These are phyloP conservation scores for Coregonus ussuriensis DNA, from an alignment of 2,797 vertebrate genomes.

Conservation along the genomic window DNA sequence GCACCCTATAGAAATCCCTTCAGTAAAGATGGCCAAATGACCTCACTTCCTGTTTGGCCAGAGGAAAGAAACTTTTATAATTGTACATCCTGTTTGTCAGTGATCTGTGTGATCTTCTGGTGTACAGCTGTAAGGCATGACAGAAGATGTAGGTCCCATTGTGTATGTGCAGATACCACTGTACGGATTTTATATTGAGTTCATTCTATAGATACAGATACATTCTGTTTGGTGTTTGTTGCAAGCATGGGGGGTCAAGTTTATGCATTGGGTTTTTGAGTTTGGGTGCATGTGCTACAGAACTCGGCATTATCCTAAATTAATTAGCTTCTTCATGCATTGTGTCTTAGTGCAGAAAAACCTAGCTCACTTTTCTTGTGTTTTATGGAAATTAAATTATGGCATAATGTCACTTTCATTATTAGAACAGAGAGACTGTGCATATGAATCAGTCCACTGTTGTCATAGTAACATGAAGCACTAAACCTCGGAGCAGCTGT, in stretches of 20 bases:
- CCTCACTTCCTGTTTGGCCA: slow-evolving; percentile 71
- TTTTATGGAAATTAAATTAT: slow-evolving; percentile 76
- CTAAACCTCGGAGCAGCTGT: slow-evolving; percentile 80
- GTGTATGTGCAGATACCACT: slow-evolving; percentile 26
- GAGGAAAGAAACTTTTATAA: slow-evolving; percentile 60
- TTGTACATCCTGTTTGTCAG: slow-evolving; percentile 66
- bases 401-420: slow-evolving; percentile 77
- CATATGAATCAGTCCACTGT: slow-evolving; percentile 79
- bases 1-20: slow-evolving; percentile 9
- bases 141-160: slow-evolving; percentile 56
- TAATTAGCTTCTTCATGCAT: slow-evolving; percentile 62
- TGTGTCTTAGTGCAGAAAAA: slow-evolving; percentile 59
- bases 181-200: slow-evolving; percentile 20
- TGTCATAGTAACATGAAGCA: slow-evolving; percentile 82
- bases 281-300: slow-evolving; percentile 36
- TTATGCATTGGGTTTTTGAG: slow-evolving; percentile 50
- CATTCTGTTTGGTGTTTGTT: slow-evolving; percentile 40
- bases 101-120: slow-evolving; percentile 58
- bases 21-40: slow-evolving; percentile 56
- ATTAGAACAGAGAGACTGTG: slow-evolving; percentile 73
- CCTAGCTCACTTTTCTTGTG: slow-evolving; percentile 50
- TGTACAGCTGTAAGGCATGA: slow-evolving; percentile 52
- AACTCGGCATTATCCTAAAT: slow-evolving; percentile 61
- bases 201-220: slow-evolving; percentile 38
- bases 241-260: slow-evolving; percentile 33